Percentiles rank a stretch among this genome's conserved stretches.
These are phyloP conservation scores for Anabas testudineus DNA, from an alignment of 2,797 vertebrate species.

Conservation along the genomic window DNA sequence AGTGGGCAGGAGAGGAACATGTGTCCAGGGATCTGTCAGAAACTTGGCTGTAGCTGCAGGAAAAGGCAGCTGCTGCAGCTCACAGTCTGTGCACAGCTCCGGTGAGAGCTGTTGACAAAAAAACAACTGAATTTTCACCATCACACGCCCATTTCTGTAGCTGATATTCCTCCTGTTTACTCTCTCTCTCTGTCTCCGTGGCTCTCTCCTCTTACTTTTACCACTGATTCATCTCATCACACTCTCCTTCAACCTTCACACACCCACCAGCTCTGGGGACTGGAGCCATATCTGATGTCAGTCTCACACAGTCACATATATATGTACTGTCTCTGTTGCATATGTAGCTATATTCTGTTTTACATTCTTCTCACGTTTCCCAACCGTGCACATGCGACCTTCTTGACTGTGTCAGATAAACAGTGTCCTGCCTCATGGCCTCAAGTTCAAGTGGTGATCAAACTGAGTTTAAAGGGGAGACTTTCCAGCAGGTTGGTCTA, in stretches of 20 bases:
- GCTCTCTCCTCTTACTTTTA: slow-evolving; percentile 9
- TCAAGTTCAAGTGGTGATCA: slow-evolving; percentile 30
- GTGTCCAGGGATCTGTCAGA: slow-evolving; percentile 69
- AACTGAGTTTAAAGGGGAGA: slow-evolving; percentile 26
- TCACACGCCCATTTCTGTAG: slow-evolving; percentile 58
- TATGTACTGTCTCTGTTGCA: neutral
- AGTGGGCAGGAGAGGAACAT: slow-evolving; percentile 51
- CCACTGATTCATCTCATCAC: slow-evolving; percentile 15
- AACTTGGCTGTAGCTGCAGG: slow-evolving; percentile 73
- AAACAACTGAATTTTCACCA: slow-evolving; percentile 49
- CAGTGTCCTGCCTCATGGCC: slow-evolving; percentile 2
- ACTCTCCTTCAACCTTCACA: slow-evolving; percentile 21
- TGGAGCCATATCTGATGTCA: slow-evolving; percentile 28
- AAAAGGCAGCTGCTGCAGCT: slow-evolving; percentile 79
- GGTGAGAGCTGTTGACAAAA: slow-evolving; percentile 37
- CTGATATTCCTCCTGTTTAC: slow-evolving; percentile 19
- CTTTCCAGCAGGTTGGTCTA: slow-evolving; percentile 16
- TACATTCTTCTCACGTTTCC: slow-evolving; percentile 6
- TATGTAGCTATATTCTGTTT: slow-evolving; percentile 7
- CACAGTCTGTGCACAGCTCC: slow-evolving; percentile 52
- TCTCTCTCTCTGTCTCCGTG: slow-evolving; percentile 17
- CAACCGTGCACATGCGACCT: neutral
- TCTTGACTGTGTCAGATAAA: slow-evolving; percentile 5
- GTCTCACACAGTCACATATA: slow-evolving; percentile 12
- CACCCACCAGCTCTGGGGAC: neutral